Evolutionary conservation across 2,797 vertebrate species (phyloP).

Genomic region (Sternarchorhynchus goeldii): DNA sequence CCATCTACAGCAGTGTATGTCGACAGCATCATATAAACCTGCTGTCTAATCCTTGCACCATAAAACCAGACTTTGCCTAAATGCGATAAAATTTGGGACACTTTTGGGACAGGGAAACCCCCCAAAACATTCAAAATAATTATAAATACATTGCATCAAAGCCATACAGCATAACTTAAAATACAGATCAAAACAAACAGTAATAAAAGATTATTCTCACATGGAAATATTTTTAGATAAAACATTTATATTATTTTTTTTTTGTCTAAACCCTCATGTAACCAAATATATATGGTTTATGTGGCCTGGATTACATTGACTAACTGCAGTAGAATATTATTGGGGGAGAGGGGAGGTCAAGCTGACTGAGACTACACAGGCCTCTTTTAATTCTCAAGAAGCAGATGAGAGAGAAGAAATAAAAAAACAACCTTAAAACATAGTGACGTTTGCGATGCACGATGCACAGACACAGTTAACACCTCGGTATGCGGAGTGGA

Average conservation of each 20-base stretch:
- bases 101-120: slow-evolving; percentile 37
- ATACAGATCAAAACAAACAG: slow-evolving; percentile 55
- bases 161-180: slow-evolving; percentile 67
- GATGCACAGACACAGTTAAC: neutral
- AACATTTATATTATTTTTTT: slow-evolving; percentile 64
- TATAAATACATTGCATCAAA: slow-evolving; percentile 69
- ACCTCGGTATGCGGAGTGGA: slow-evolving; percentile 28
- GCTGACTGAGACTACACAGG: neutral
- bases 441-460: slow-evolving; percentile 6
- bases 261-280: slow-evolving; percentile 25
- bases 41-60: slow-evolving; percentile 23
- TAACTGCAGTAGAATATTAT: slow-evolving; percentile 42
- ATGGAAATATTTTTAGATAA: slow-evolving; percentile 62
- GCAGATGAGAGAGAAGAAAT: slow-evolving; percentile 20
- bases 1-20: too few species aligned
- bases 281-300: slow-evolving; percentile 11
- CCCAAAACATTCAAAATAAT: slow-evolving; percentile 56
- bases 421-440: too few species aligned
- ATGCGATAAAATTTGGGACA: slow-evolving; percentile 6
- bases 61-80: slow-evolving; percentile 58
- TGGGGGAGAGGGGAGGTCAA: neutral
- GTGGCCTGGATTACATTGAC: slow-evolving; percentile 10
- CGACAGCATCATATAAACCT: too few species aligned
- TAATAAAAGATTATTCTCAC: slow-evolving; percentile 56
- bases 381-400: neutral